phyloP scores from a whole-genome alignment of 2,888 invertebrate species.

The Chirona hameri region DNA sequence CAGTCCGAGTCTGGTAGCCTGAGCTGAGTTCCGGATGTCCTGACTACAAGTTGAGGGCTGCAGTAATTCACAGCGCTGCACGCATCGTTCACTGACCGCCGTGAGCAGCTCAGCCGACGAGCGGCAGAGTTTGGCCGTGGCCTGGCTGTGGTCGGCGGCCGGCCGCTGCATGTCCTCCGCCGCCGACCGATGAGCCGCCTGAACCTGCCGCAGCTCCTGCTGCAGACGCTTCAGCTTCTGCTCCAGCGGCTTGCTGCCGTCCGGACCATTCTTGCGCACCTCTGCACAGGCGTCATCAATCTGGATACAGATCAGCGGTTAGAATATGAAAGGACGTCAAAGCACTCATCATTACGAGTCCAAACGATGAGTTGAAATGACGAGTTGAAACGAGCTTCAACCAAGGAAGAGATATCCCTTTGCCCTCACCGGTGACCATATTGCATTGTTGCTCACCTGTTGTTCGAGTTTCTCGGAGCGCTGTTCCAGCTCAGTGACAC shows the following conservation, averaged over 20 bases:
- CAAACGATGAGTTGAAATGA: no score
- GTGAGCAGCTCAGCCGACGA: neutral
- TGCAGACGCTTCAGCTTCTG: neutral
- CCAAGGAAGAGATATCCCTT: no score
- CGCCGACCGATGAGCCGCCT: neutral
- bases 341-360: no score
- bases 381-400: no score
- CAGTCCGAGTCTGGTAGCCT: no score
- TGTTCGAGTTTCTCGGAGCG: neutral
- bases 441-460: neutral
- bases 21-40: no score
- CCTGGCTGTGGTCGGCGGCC: neutral
- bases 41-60: no score
- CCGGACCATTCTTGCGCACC: neutral
- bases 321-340: no score
- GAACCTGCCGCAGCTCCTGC: constrained; percentile 7
- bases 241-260: neutral
- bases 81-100: neutral
- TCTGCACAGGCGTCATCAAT: neutral
- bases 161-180: neutral
- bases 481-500: neutral
- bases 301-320: neutral
- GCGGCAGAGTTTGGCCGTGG: neutral
- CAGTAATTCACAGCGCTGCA: no score
- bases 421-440: neutral